Evolutionary conservation across 2,888 invertebrate species (phyloP).

Genomic region (Andricus curvator): DNA sequence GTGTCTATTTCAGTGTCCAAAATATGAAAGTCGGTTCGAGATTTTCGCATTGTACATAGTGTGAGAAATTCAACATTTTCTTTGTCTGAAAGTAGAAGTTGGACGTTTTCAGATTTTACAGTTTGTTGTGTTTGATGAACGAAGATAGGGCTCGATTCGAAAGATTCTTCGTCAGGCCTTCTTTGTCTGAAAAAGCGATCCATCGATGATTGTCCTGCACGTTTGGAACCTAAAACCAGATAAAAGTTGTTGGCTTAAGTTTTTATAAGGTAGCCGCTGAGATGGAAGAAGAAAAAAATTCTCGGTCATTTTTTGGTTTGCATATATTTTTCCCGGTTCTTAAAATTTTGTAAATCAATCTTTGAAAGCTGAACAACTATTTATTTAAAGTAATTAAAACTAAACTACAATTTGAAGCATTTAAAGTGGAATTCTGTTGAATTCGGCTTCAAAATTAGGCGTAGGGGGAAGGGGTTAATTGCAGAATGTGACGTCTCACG

Average conservation of each 20-base stretch:
- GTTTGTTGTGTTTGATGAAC: background rate
- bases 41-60: slow-evolving; percentile 66
- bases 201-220: slow-evolving; percentile 59
- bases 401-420: too few species aligned
- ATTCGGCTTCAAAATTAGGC: too few species aligned
- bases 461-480: too few species aligned
- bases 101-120: slow-evolving; percentile 62
- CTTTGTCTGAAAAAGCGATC: slow-evolving; percentile 60
- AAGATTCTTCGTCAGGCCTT: slow-evolving; percentile 22
- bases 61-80: slow-evolving; percentile 72
- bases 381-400: too few species aligned
- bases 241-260: background rate
- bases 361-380: too few species aligned
- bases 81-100: slow-evolving; percentile 67
- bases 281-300: too few species aligned
- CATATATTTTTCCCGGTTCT: too few species aligned
- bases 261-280: too few species aligned
- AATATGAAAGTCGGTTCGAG: slow-evolving; percentile 57
- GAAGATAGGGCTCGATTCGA: slow-evolving; percentile 24
- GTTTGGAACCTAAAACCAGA: slow-evolving; percentile 28
- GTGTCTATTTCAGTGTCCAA: slow-evolving; percentile 47
- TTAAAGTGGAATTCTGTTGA: too few species aligned
- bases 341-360: too few species aligned
- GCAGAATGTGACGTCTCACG: too few species aligned
- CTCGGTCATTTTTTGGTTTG: too few species aligned